These are phyloP conservation scores for Anolis sagrei DNA, from an alignment of 2,113 vertebrate species.

Conservation along the genomic window DNA sequence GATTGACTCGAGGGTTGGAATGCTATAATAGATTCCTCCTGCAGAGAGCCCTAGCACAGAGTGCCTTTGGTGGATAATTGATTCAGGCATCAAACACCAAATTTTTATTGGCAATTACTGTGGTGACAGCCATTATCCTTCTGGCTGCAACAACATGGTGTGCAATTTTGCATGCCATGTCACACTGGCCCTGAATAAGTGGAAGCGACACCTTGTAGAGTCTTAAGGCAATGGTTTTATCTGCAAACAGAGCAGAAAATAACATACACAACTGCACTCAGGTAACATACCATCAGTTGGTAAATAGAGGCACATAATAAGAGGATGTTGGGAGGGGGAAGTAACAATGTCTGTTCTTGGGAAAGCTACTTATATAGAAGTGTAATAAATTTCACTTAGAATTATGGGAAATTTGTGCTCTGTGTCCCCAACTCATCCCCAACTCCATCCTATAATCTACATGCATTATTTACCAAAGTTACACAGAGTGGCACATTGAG, in stretches of 20 bases:
- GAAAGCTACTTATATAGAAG: not conserved
- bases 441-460: not conserved
- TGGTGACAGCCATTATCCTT: constrained; percentile 62
- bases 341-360: too few species aligned
- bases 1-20: constrained; percentile 41
- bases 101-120: constrained; percentile 69
- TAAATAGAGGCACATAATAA: constrained; percentile 1
- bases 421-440: not conserved
- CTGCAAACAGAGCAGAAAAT: constrained; percentile 51
- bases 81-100: constrained; percentile 58
- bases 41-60: constrained; percentile 6
- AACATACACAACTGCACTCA: constrained; percentile 40
- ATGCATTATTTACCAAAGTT: not conserved
- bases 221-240: constrained; percentile 59
- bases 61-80: constrained; percentile 60
- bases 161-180: constrained; percentile 63
- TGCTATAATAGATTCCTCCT: constrained; percentile 50
- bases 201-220: constrained; percentile 67
- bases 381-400: not conserved
- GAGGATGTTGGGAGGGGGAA: not conserved
- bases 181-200: constrained; percentile 61
- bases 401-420: not conserved
- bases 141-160: constrained; percentile 43
- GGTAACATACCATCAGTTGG: constrained; percentile 27
- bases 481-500: not conserved